Conservation (phyloP, 2,888 invertebrate genomes). For the Gari tellinella region DNA sequence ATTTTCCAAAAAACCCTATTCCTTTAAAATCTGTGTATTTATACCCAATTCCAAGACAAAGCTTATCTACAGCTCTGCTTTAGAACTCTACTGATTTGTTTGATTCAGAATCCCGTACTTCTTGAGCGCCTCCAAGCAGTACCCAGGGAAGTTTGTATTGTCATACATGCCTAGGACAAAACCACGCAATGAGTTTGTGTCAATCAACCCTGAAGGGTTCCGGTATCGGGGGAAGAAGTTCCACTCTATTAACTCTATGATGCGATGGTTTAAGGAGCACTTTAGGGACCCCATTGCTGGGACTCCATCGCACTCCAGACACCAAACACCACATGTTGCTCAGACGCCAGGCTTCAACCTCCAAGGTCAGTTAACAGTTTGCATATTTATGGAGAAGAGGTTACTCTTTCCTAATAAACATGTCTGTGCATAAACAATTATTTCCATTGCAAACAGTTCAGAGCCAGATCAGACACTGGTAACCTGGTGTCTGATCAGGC, state of each 20-base stretch:
- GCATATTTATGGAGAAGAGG: too few species aligned
- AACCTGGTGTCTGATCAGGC: too few species aligned
- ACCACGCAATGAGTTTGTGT: slow-evolving; percentile 95
- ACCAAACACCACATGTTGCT: slow-evolving; percentile 41
- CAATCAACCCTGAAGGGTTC: slow-evolving; percentile 96
- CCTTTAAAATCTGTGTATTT: too few species aligned
- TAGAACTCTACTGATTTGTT: background rate
- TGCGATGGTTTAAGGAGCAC: slow-evolving; percentile 99
- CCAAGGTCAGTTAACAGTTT: slow-evolving; percentile 67
- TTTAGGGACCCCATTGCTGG: slow-evolving; percentile 91
- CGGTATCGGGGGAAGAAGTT: slow-evolving; percentile 93
- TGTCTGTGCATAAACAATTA: too few species aligned
- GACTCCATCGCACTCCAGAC: slow-evolving; percentile 42
- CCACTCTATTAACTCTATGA: slow-evolving; percentile 90
- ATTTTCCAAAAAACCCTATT: too few species aligned
- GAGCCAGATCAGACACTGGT: too few species aligned
- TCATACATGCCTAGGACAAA: slow-evolving; percentile 95
- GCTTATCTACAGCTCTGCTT: too few species aligned
- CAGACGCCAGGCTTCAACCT: slow-evolving; percentile 61
- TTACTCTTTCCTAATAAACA: too few species aligned
- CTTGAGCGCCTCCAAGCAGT: slow-evolving; percentile 76
- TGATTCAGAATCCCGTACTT: slow-evolving; percentile 82
- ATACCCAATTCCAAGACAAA: too few species aligned
- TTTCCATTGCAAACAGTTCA: too few species aligned
- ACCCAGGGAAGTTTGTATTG: slow-evolving; percentile 91